Percentiles rank a stretch among this genome's conserved stretches.
Evolutionary conservation across 2,888 invertebrate species (phyloP).

Genomic region (Melipona bicolor): DNA sequence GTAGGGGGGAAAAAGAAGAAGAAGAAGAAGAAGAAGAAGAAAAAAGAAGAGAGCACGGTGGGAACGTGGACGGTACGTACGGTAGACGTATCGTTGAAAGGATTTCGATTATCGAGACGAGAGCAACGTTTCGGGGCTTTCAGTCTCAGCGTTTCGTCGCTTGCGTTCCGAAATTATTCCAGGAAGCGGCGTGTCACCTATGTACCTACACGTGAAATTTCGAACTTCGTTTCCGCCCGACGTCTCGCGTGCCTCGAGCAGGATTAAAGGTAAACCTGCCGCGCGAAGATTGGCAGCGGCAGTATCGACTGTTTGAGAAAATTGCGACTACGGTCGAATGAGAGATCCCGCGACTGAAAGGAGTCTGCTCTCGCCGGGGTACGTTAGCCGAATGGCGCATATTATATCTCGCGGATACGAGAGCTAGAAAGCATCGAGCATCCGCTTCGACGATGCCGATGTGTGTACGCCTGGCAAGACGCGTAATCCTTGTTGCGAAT

Average conservation of each 20-base stretch:
- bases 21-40: too few species aligned
- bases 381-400: conserved; percentile 6
- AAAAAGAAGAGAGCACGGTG: too few species aligned
- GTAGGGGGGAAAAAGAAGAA: neutral
- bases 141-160: neutral
- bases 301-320: conserved; percentile 39
- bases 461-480: conserved; percentile 1
- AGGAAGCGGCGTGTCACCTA: conserved; percentile 13
- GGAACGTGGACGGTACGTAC: neutral
- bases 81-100: neutral
- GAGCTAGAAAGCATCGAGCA: conserved; percentile 2
- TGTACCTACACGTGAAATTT: conserved; percentile 10
- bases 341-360: conserved; percentile 15
- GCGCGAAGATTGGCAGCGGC: conserved; percentile 31
- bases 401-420: conserved; percentile 25
- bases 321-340: conserved; percentile 27
- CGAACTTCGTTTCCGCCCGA: conserved; percentile 17
- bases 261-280: conserved; percentile 29
- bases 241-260: neutral
- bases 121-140: neutral
- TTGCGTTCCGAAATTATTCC: conserved; percentile 15
- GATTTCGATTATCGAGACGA: neutral
- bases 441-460: conserved; percentile 10
- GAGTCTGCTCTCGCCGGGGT: neutral
- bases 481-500: conserved; percentile 38